Evolutionary conservation across 2,888 invertebrate species (phyloP), one percentile per base, ranked within the genome.

Genomic region (Philereme vetulata): DNA sequence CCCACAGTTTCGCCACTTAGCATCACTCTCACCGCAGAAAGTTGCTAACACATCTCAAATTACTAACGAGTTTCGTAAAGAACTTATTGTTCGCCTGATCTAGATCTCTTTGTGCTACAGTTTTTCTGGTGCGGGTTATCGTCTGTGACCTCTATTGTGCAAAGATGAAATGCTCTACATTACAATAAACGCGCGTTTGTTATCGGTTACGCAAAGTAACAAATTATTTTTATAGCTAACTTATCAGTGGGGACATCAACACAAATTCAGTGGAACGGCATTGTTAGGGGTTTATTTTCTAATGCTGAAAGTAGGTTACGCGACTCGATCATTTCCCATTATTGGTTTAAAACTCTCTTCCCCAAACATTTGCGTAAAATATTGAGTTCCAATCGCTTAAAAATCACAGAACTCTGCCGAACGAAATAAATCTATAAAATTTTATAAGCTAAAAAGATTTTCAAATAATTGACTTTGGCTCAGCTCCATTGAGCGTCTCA

Each of bases 1-100:
- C 66, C 73, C 71, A 58, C 74, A 78, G 82, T 90, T 89, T 89
- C 88, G 81, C 86, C 86, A 90, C 78, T 89, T 88, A 88, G 79
- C 85, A 80, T 76, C 66, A 87, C 88, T 90, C 90, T 90, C 89
- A 84, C 87, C 79, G 66, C 72, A 77, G 83, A 84, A 84, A 83
- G 82, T 83, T 80, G 80, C 83, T 81, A 84, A 86, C 81, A 81
- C 79, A 72, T 77, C 77, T 80, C 81, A 85, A 85, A 85, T 85
- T 84, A 82, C 85, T 79, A 81, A 81, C 81, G 72, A 80, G 85
- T 86, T 88, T 88, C 85, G 85, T 86, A 87, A 90, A 84, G 76
- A 84, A 77, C 72, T 75, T 84, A 88, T 89, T 90, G 90, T 88
- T 83, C 84, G 84, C 77, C 71, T 82, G 84, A 89, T 90, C 89